Percentiles rank a stretch among this genome's conserved stretches.
These are phyloP conservation scores for Trypoxylus dichotomus DNA, from an alignment of 1,140 invertebrate species.

Conservation along the genomic window DNA sequence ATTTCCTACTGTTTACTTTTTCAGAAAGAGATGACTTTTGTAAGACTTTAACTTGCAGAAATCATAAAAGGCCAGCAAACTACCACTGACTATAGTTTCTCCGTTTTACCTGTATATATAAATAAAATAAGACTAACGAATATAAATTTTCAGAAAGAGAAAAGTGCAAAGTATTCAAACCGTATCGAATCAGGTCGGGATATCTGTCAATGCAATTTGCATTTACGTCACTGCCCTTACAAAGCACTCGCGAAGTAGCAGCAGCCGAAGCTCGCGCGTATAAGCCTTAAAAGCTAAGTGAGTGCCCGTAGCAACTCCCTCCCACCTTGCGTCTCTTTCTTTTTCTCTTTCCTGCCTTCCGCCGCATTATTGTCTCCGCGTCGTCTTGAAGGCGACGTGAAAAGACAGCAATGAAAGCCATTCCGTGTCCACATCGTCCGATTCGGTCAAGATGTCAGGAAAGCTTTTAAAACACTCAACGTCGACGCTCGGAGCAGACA, in stretches of 20 bases:
- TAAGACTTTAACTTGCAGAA: too few species aligned
- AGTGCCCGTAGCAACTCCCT: not conserved
- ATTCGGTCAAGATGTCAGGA: constrained; percentile 54
- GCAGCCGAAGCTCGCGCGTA: not conserved
- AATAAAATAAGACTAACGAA: too few species aligned
- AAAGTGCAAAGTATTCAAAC: too few species aligned
- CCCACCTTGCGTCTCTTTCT: not conserved
- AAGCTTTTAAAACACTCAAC: constrained; percentile 52
- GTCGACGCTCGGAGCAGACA: not conserved
- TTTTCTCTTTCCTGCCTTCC: not conserved
- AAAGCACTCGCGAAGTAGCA: not conserved
- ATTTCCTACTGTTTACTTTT: too few species aligned
- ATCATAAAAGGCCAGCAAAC: too few species aligned
- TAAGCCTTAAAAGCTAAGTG: not conserved
- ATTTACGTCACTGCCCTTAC: not conserved
- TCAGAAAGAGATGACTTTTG: too few species aligned
- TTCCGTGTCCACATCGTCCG: constrained; percentile 53
- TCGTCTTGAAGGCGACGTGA: constrained; percentile 41
- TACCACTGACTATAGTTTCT: too few species aligned
- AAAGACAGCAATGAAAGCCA: constrained; percentile 47
- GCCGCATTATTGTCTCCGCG: not conserved
- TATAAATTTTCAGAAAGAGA: too few species aligned
- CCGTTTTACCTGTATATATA: too few species aligned
- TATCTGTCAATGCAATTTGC: constrained; percentile 19
- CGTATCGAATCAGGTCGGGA: not conserved